Conservation (phyloP, 2,113 vertebrate species). For the Chaenogobius annularis region DNA sequence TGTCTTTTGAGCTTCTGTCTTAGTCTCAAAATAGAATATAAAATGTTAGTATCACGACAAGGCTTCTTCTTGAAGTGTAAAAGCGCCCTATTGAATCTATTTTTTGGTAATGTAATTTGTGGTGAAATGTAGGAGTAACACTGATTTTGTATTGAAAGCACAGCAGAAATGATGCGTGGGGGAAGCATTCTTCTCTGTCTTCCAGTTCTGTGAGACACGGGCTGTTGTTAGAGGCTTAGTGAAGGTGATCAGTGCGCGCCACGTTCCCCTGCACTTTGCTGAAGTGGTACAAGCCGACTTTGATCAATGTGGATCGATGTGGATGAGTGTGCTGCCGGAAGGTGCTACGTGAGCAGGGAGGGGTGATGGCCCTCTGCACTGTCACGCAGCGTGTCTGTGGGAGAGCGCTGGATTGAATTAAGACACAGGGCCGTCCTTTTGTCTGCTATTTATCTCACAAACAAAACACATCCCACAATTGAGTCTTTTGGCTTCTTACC, state of each 20-base stretch:
- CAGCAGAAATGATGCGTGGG: neutral
- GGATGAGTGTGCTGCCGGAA: slow-evolving; percentile 68
- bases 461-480: slow-evolving; percentile 41
- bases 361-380: slow-evolving; percentile 39
- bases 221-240: slow-evolving; percentile 21
- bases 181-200: neutral
- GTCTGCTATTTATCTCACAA: slow-evolving; percentile 30
- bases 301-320: slow-evolving; percentile 69
- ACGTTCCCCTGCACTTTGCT: slow-evolving; percentile 31
- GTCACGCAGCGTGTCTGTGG: slow-evolving; percentile 17
- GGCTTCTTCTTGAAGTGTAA: neutral
- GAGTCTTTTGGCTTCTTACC: slow-evolving; percentile 16
- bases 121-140: neutral
- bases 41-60: neutral
- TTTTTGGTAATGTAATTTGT: neutral
- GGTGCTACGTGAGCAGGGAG: slow-evolving; percentile 29
- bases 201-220: neutral
- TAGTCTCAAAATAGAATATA: too few relatives aligned
- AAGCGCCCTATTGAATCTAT: neutral
- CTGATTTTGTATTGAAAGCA: neutral
- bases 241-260: slow-evolving; percentile 42
- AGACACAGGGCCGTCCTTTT: slow-evolving; percentile 49
- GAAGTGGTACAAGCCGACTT: slow-evolving; percentile 64
- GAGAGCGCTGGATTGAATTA: slow-evolving; percentile 39
- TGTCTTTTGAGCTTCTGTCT: too few relatives aligned